phyloP scores from a whole-genome alignment of 1,140 invertebrate genomes.

The Drosophila obscura region DNA sequence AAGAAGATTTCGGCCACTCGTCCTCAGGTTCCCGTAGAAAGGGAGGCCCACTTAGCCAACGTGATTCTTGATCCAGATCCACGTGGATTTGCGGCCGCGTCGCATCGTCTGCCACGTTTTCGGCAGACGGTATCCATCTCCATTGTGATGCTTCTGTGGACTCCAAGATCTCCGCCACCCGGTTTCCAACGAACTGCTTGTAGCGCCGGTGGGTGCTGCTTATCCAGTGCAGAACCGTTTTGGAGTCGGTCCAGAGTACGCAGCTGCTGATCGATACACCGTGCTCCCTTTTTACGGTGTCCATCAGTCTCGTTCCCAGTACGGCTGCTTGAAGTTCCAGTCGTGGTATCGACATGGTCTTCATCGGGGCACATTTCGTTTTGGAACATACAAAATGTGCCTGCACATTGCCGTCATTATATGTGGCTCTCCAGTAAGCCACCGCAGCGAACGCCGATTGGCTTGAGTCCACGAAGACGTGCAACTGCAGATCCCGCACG shows the following conservation, averaged over 20 bases:
- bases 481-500: no score
- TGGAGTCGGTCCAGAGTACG: slow-evolving; percentile 22
- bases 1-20: not conserved
- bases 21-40: not conserved
- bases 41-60: not conserved
- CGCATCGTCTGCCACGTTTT: not conserved
- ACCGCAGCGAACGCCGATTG: no score
- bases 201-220: slow-evolving; percentile 8
- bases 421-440: no score
- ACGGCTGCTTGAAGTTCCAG: slow-evolving; percentile 84
- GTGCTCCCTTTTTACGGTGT: slow-evolving; percentile 8
- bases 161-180: slow-evolving; percentile 58
- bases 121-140: slow-evolving; percentile 6
- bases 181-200: slow-evolving; percentile 65
- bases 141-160: slow-evolving; percentile 12
- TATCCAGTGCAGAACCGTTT: slow-evolving; percentile 27
- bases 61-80: not conserved
- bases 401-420: no score
- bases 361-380: slow-evolving; percentile 75
- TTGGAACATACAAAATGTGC: slow-evolving; percentile 43
- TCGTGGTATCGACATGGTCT: slow-evolving; percentile 75
- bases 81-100: not conserved
- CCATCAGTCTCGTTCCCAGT: slow-evolving; percentile 65
- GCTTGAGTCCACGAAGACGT: no score
- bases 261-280: not conserved